Evolutionary conservation across 1,140 invertebrate species (phyloP).

Genomic region (Procambarus virginalis): DNA sequence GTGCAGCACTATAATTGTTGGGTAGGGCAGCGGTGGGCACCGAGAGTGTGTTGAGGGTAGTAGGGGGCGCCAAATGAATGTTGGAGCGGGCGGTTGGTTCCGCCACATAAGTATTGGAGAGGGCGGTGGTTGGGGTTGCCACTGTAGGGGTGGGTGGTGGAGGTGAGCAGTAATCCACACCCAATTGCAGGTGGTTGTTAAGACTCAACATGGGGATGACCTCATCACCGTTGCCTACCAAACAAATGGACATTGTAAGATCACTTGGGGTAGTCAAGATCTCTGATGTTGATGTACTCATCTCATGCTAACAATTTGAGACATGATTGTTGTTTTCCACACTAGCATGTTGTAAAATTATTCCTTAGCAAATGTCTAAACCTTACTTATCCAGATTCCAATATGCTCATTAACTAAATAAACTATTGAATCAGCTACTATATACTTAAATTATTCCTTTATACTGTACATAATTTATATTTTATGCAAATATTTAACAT

Average conservation of each 20-base stretch:
- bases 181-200: slow-evolving; percentile 66
- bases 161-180: slow-evolving; percentile 41
- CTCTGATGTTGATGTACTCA: not conserved
- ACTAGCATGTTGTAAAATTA: not conserved
- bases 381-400: not conserved
- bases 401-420: not conserved
- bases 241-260: slow-evolving; percentile 59
- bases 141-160: slow-evolving; percentile 60
- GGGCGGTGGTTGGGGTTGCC: slow-evolving; percentile 57
- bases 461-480: too few species aligned
- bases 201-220: slow-evolving; percentile 69
- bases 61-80: slow-evolving; percentile 28
- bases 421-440: not conserved
- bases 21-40: slow-evolving; percentile 38
- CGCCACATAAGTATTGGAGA: slow-evolving; percentile 61
- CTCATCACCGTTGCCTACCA: slow-evolving; percentile 69
- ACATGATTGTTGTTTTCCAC: not conserved
- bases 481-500: too few species aligned
- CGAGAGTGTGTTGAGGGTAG: slow-evolving; percentile 52
- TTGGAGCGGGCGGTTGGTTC: slow-evolving; percentile 53
- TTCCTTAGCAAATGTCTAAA: not conserved
- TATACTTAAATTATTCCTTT: too few species aligned
- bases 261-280: slow-evolving; percentile 4
- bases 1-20: slow-evolving; percentile 53
- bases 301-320: not conserved